A percentile compares a stretch with the other conserved stretches of the same genome.
Conservation (phyloP, 2,113 vertebrate genomes). For the Pseudonaja textilis region DNA sequence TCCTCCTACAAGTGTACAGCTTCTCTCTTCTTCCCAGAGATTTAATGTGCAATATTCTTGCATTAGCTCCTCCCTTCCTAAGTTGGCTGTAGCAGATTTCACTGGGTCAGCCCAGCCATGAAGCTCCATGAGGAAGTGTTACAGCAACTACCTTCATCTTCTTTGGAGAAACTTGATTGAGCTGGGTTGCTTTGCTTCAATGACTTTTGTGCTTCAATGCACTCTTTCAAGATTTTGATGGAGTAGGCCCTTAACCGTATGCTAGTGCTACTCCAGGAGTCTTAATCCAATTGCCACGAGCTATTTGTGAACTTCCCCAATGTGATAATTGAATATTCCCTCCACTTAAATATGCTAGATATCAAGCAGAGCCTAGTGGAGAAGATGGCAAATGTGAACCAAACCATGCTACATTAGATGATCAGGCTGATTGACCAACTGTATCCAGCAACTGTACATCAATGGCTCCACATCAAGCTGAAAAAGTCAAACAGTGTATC, state of each 20-base stretch:
- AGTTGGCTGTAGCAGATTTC: neutral
- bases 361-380: neutral
- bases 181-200: neutral
- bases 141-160: neutral
- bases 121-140: neutral
- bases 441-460: neutral
- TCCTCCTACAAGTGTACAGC: neutral
- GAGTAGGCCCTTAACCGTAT: neutral
- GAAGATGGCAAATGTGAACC: neutral
- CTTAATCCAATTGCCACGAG: neutral
- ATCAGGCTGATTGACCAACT: neutral
- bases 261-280: neutral
- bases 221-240: neutral
- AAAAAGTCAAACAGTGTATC: neutral
- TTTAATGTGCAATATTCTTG: neutral
- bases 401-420: neutral
- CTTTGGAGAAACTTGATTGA: neutral
- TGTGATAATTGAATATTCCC: neutral
- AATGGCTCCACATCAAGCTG: neutral
- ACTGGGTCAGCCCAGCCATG: neutral
- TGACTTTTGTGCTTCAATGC: neutral
- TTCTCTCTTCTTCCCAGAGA: neutral
- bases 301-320: neutral
- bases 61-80: neutral
- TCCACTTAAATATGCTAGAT: neutral